Base-by-base conservation (phyloP, 2,113 vertebrate genomes). In the Tympanuchus pallidicinctus region DNA sequence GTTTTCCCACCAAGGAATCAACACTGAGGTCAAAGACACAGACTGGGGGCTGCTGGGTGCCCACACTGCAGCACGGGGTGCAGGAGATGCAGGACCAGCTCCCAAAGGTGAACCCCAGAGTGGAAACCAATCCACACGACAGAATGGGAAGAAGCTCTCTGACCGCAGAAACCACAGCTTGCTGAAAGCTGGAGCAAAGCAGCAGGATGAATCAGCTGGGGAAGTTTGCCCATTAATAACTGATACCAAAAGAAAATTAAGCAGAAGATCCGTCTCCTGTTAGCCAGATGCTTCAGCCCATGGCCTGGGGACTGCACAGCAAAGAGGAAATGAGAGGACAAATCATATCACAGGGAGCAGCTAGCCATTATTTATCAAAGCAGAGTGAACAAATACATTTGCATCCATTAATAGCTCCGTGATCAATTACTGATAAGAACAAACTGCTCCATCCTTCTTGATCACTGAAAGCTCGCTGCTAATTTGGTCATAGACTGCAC, bases 361-460 rank as follows among this genome's bases (percentile, higher is more conserved):
- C 3, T 5, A 69, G 72, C 48, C 8, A 2, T 56, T 56, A 80
- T 80, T 93, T 65, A 86, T 88, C 89, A 80, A 78, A 95, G 81
- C n/a, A 24, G 38, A 52, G 38, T 0, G 48, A 89, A 67, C 73
- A 80, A 67, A 87, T 61, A 54, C 38, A 27, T 88, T 78, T 86
- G 65, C 83, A 86, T 92, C 93, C 61, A 77, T 92, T 82, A 79
- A 84, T 71, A 86, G 75, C 63, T 42, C 79, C 48, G 21, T 80
- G 90, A 95, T 95, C 84, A 92, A 69, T 86, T 57, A 85, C 83
- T 80, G 82, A 82, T 82, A 54, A 20, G 91, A 63, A 42, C 63
- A 63, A 92, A 92, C 18, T 6, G 61, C 82, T 81, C 78, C 93
- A 77, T 89, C 74, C 69, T 87, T 90, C 83, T 90, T 16, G 81